Evolutionary conservation across 2,113 vertebrate species (phyloP).

Genomic region (Alces alces): DNA sequence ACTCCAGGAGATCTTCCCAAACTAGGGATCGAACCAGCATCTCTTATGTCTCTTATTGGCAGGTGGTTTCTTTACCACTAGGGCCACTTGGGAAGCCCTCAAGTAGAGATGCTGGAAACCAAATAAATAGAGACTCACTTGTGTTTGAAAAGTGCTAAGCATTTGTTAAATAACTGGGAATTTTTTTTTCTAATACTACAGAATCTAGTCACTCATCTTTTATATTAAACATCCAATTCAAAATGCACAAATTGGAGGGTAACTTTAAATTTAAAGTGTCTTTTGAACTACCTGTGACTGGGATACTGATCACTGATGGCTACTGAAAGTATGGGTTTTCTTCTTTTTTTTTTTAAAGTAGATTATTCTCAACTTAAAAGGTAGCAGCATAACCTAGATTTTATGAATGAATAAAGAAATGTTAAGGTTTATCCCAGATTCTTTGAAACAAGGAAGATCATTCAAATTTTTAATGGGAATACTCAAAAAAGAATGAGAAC

Average conservation of each 20-base stretch:
- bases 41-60: not conserved
- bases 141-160: not conserved
- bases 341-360: not conserved
- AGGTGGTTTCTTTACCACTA: not conserved
- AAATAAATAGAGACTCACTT: not conserved
- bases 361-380: not conserved
- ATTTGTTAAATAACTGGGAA: not conserved
- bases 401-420: not conserved
- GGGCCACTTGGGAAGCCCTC: not conserved
- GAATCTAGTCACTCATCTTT: not conserved
- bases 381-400: not conserved
- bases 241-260: not conserved
- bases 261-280: not conserved
- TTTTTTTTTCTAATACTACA: not conserved
- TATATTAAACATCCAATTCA: not conserved
- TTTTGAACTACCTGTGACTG: not conserved
- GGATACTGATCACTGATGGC: not conserved
- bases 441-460: not conserved
- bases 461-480: not conserved
- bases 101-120: not conserved
- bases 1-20: not conserved
- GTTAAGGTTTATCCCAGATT: not conserved
- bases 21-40: not conserved
- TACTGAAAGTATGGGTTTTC: not conserved
- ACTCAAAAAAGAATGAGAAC: not conserved